Evolutionary conservation across 2,113 vertebrate genomes (phyloP).

Genomic region (Poecilia latipinna): DNA sequence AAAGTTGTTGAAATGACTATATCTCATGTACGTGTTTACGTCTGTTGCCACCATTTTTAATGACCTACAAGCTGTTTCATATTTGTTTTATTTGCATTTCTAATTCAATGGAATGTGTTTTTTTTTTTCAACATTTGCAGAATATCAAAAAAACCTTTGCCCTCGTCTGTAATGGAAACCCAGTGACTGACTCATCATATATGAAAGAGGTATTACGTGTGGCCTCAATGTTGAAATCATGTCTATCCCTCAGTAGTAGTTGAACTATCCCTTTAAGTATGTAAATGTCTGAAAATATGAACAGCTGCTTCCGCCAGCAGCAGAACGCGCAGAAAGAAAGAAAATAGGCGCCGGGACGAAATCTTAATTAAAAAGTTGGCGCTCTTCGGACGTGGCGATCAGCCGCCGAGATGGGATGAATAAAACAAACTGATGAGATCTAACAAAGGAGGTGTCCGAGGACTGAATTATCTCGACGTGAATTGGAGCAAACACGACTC

Average conservation of each 20-base stretch:
- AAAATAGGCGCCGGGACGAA: background rate
- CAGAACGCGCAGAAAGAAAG: no score
- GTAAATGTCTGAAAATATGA: background rate
- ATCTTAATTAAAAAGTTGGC: background rate
- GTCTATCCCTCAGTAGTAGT: background rate
- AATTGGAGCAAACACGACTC: slow-evolving; percentile 57
- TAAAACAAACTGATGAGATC: slow-evolving; percentile 39
- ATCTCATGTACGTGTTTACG: no score
- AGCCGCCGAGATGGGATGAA: slow-evolving; percentile 7
- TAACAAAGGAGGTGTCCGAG: slow-evolving; percentile 14
- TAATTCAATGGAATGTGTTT: no score
- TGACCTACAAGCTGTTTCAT: no score
- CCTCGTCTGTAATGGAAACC: no score
- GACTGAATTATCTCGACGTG: slow-evolving; percentile 40
- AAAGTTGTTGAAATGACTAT: no score
- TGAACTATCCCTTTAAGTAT: background rate
- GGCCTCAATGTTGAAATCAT: background rate
- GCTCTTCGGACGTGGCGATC: background rate
- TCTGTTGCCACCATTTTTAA: no score
- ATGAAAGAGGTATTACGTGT: no score
- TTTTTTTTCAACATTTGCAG: no score
- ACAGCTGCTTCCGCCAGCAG: background rate
- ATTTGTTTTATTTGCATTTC: no score
- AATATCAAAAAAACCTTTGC: no score
- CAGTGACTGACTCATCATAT: background rate